Percentiles rank a stretch among this genome's conserved stretches.
phyloP scores from a whole-genome alignment of 1,140 invertebrate species.

The Leptinotarsa undecemlineata region DNA sequence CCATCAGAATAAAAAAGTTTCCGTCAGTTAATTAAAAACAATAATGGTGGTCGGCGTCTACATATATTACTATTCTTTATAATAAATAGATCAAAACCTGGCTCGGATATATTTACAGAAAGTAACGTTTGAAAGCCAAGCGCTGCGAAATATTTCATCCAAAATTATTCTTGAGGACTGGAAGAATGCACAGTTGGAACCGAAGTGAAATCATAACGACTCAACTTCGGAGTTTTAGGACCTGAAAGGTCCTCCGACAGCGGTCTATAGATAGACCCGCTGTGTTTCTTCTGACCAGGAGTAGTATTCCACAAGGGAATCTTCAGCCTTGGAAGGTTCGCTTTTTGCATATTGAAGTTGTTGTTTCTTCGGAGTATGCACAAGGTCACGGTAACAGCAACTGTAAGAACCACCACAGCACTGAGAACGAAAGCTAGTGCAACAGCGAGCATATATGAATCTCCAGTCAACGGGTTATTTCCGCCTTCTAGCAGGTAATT shows the following conservation, averaged over 20 bases:
- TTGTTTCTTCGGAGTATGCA: slow-evolving; percentile 44
- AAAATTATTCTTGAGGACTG: background rate
- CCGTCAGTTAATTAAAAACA: background rate
- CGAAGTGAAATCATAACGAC: slow-evolving; percentile 42
- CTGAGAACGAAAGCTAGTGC: slow-evolving; percentile 56
- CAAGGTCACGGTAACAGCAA: slow-evolving; percentile 44
- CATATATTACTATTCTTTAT: background rate
- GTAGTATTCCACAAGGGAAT: slow-evolving; percentile 45
- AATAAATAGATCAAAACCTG: slow-evolving; percentile 4
- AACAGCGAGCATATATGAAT: slow-evolving; percentile 49
- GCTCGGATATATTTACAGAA: slow-evolving; percentile 6
- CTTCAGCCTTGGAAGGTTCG: slow-evolving; percentile 48
- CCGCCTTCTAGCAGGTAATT: slow-evolving; percentile 26
- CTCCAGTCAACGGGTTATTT: slow-evolving; percentile 35
- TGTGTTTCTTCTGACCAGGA: slow-evolving; percentile 49
- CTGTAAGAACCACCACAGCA: slow-evolving; percentile 55
- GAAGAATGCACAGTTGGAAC: slow-evolving; percentile 36
- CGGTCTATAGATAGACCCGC: slow-evolving; percentile 51
- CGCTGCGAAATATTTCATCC: no score
- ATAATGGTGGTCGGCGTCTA: background rate
- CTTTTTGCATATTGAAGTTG: slow-evolving; percentile 42
- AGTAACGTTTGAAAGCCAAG: background rate
- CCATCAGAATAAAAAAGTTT: background rate
- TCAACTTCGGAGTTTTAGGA: slow-evolving; percentile 42
- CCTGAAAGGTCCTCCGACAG: slow-evolving; percentile 50